Percentiles rank a stretch among this genome's conserved stretches.
phyloP scores from a whole-genome alignment of 2,113 vertebrate species.

The Speoplatyrhinus poulsoni region DNA sequence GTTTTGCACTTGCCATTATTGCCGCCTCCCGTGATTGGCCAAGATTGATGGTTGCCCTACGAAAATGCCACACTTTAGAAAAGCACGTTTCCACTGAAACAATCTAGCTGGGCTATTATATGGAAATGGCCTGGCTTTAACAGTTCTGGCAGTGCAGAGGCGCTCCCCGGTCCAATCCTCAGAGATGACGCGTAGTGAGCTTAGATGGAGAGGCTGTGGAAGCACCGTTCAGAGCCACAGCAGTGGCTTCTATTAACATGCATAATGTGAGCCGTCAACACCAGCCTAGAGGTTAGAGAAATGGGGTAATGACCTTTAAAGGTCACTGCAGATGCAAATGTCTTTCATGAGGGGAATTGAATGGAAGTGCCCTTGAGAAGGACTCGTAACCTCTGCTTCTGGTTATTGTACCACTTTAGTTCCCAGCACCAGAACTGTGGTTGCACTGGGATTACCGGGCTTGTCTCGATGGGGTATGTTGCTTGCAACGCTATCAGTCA shows the following conservation, averaged over 20 bases:
- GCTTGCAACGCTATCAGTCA: too few relatives aligned
- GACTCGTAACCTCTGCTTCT: too few relatives aligned
- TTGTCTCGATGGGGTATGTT: too few relatives aligned
- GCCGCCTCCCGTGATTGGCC: conserved; percentile 51
- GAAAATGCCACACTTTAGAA: conserved; percentile 64
- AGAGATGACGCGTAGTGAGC: conserved; percentile 23
- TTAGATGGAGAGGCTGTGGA: conserved; percentile 10
- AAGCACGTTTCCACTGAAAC: conserved; percentile 61
- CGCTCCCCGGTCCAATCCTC: conserved; percentile 19
- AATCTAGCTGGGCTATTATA: conserved; percentile 51
- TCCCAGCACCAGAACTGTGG: too few relatives aligned
- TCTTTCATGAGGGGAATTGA: too few relatives aligned
- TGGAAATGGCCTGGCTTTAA: conserved; percentile 57
- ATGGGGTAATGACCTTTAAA: too few relatives aligned
- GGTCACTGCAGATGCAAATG: too few relatives aligned
- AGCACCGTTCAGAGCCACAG: not conserved
- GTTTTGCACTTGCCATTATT: conserved; percentile 91
- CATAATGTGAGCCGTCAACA: not conserved
- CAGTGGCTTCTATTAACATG: not conserved
- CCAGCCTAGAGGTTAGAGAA: not conserved
- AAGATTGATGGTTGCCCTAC: conserved; percentile 63
- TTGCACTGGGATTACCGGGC: too few relatives aligned
- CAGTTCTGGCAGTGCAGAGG: conserved; percentile 34
- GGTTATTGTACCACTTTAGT: too few relatives aligned
- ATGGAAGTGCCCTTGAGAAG: too few relatives aligned